Evolutionary conservation across 1,140 invertebrate genomes (phyloP).

Genomic region (silkworm (Bombyx mori)): DNA sequence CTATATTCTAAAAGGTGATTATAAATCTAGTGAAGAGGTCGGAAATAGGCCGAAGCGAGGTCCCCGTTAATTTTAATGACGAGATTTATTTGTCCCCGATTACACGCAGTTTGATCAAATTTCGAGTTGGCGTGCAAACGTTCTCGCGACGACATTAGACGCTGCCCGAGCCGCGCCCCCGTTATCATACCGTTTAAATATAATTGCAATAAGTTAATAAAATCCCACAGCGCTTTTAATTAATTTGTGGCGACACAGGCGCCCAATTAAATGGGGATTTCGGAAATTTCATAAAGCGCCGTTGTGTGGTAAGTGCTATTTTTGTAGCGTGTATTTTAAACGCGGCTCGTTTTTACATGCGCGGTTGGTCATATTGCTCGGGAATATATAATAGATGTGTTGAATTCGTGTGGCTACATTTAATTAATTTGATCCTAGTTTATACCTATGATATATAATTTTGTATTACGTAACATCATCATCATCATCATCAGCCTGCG

Average conservation of each 20-base stretch:
- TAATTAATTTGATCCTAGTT: no score
- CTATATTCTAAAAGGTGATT: slow-evolving; percentile 41
- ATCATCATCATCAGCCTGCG: no score
- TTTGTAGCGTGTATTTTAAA: no score
- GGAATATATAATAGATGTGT: no score
- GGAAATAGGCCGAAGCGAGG: slow-evolving; percentile 33
- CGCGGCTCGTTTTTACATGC: slow-evolving; percentile 21
- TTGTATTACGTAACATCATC: no score
- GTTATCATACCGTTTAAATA: slow-evolving; percentile 53
- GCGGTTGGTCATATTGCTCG: slow-evolving; percentile 3
- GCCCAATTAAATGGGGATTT: slow-evolving; percentile 49
- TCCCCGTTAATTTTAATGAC: slow-evolving; percentile 57
- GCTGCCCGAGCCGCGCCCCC: slow-evolving; percentile 10
- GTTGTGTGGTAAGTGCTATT: not conserved
- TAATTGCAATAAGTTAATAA: slow-evolving; percentile 67
- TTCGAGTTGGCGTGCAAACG: slow-evolving; percentile 35
- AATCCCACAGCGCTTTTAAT: slow-evolving; percentile 53
- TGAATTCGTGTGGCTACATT: no score
- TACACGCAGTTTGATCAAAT: slow-evolving; percentile 57
- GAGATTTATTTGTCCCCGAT: slow-evolving; percentile 62
- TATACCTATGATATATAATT: no score
- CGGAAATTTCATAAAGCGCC: slow-evolving; percentile 30
- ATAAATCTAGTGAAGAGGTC: slow-evolving; percentile 61
- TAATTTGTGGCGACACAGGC: slow-evolving; percentile 53
- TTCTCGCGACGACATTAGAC: slow-evolving; percentile 34